A percentile compares a stretch with the other conserved stretches of the same genome.
Evolutionary conservation across 2,888 invertebrate species (phyloP).

Genomic region (Sussaba pulchella): DNA sequence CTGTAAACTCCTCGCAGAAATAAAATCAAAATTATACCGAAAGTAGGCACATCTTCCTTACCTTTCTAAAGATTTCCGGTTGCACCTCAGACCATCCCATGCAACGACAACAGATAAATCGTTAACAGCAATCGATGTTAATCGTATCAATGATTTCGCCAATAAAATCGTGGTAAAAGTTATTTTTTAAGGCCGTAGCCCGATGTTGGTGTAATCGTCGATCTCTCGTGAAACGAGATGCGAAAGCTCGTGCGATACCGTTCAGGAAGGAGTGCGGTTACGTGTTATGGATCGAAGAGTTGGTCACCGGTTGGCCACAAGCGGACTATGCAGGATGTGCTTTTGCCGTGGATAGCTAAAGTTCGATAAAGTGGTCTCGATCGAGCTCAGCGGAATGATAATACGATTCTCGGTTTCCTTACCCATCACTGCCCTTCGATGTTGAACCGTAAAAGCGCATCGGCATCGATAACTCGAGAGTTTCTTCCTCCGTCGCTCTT

Average conservation of each 20-base stretch:
- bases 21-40: too few species aligned
- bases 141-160: background rate
- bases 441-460: conserved; percentile 30
- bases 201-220: background rate
- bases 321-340: background rate
- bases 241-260: background rate
- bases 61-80: background rate
- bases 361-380: conserved; percentile 18
- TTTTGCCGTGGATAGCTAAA: conserved; percentile 17
- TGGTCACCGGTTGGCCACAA: background rate
- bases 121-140: background rate
- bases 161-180: background rate
- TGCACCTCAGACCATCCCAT: background rate
- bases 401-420: conserved; percentile 29
- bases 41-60: background rate
- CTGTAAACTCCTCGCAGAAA: too few species aligned
- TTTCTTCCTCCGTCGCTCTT: background rate
- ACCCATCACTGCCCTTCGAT: conserved; percentile 7
- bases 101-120: too few species aligned
- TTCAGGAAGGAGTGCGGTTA: background rate
- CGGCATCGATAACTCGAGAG: background rate
- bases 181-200: background rate
- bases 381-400: conserved; percentile 32
- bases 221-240: background rate
- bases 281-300: conserved; percentile 1